A percentile compares a stretch with the other conserved stretches of the same genome.
phyloP scores from a whole-genome alignment of 2,888 invertebrate species.

The Dicycla oo region DNA sequence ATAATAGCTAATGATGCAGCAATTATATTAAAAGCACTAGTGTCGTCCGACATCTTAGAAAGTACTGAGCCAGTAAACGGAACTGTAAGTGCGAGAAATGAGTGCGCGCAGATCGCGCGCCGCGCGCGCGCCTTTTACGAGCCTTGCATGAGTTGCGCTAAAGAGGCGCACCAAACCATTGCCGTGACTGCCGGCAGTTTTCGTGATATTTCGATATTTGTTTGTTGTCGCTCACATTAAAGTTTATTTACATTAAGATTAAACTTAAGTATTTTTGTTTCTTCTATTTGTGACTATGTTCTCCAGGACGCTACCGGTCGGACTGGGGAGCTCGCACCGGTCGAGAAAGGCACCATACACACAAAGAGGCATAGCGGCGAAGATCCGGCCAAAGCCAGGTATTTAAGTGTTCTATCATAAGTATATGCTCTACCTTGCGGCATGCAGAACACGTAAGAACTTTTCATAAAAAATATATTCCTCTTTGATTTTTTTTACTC shows the following conservation, averaged over 20 bases:
- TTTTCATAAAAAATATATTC: background rate
- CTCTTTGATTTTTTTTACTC: too few species aligned
- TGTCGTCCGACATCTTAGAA: too few species aligned
- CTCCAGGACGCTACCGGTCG: constrained; percentile 85
- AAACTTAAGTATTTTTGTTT: background rate
- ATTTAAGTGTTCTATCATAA: background rate
- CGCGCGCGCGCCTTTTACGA: too few species aligned
- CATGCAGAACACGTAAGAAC: background rate
- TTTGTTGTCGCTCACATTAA: background rate
- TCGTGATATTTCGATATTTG: background rate
- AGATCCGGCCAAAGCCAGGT: constrained; percentile 95
- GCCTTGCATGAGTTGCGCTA: too few species aligned
- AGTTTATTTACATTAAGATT: too few species aligned
- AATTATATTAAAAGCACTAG: too few species aligned
- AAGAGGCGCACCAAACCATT: too few species aligned
- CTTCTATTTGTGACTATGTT: constrained; percentile 67
- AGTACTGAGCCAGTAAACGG: too few species aligned
- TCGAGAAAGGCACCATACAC: constrained; percentile 98
- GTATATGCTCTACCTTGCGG: background rate
- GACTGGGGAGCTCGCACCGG: constrained; percentile 91
- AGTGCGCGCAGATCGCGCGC: too few species aligned
- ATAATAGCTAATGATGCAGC: too few species aligned
- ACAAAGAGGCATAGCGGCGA: constrained; percentile 98
- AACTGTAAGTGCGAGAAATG: too few species aligned
- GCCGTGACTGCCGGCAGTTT: too few species aligned